A percentile compares a stretch with the other conserved stretches of the same genome.
These are phyloP conservation scores for Sialis lutaria DNA, from an alignment of 2,888 invertebrate species.

Conservation along the genomic window DNA sequence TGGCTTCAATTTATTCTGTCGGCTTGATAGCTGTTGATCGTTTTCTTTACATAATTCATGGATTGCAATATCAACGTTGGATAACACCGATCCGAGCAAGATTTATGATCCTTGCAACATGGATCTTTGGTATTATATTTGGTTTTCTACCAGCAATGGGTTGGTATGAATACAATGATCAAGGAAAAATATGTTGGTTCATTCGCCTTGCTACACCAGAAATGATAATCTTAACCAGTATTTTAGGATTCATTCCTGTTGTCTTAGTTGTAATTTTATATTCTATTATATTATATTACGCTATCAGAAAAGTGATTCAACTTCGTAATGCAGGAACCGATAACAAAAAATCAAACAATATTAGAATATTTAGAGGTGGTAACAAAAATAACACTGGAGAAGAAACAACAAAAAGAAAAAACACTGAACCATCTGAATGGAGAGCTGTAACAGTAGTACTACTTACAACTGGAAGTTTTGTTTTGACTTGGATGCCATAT, in stretches of 20 bases:
- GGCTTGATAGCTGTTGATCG: conserved; percentile 44
- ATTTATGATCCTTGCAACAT: conserved; percentile 32
- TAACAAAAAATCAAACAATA: conserved; percentile 18
- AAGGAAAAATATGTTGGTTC: conserved; percentile 38
- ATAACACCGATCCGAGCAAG: conserved; percentile 38
- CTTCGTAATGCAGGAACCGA: conserved; percentile 22
- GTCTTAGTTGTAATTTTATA: conserved; percentile 30
- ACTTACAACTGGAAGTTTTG: conserved; percentile 39
- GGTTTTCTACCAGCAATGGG: conserved; percentile 42
- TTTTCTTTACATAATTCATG: conserved; percentile 44
- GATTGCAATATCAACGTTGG: conserved; percentile 42
- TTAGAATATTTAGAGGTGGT: conserved; percentile 17
- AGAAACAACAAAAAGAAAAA: background rate
- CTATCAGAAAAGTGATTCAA: conserved; percentile 34
- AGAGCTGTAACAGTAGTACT: conserved; percentile 43
- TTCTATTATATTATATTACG: conserved; percentile 36
- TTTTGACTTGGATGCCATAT: conserved; percentile 44
- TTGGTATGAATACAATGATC: conserved; percentile 32
- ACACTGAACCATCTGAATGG: conserved; percentile 31
- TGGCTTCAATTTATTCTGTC: conserved; percentile 45
- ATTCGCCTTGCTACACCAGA: conserved; percentile 34
- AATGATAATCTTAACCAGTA: conserved; percentile 34
- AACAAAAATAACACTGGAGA: background rate
- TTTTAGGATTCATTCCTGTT: conserved; percentile 35
- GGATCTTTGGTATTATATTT: conserved; percentile 36